Evolutionary conservation across 2,888 invertebrate genomes (phyloP).

Genomic region (Limnephilus rhombicus): DNA sequence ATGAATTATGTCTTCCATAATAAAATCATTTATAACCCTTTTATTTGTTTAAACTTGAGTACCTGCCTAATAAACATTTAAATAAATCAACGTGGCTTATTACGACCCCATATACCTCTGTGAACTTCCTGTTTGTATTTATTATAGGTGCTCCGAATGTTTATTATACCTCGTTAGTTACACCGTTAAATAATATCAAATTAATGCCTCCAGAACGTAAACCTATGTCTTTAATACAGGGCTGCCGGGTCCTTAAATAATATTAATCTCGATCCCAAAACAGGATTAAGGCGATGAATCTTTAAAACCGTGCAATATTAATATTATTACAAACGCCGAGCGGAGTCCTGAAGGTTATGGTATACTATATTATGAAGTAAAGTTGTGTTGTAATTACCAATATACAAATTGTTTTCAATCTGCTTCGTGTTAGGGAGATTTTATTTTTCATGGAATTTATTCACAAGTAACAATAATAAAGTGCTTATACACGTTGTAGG

Average conservation of each 20-base stretch:
- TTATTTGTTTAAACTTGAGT: background rate
- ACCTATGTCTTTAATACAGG: constrained; percentile 16
- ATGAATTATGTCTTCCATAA: background rate
- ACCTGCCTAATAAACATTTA: background rate
- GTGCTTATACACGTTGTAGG: too few relatives aligned
- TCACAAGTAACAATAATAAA: too few relatives aligned
- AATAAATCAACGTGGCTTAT: background rate
- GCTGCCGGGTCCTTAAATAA: constrained; percentile 17
- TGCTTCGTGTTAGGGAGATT: too few relatives aligned
- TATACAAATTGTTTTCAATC: background rate
- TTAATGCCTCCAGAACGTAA: background rate
- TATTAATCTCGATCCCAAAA: constrained; percentile 48
- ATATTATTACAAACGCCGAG: constrained; percentile 33
- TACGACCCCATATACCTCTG: background rate
- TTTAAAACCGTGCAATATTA: constrained; percentile 42
- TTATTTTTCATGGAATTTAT: too few relatives aligned
- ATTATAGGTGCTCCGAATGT: background rate
- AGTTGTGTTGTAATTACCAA: background rate
- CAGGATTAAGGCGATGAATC: constrained; percentile 44
- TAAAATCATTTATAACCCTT: background rate
- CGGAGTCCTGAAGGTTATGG: background rate
- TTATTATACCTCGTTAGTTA: constrained; percentile 19
- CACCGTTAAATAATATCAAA: constrained; percentile 7
- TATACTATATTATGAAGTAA: background rate
- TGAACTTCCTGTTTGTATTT: constrained; percentile 3